These are phyloP conservation scores for Pterostichus madidus DNA, from an alignment of 2,888 invertebrate species.

Conservation along the genomic window DNA sequence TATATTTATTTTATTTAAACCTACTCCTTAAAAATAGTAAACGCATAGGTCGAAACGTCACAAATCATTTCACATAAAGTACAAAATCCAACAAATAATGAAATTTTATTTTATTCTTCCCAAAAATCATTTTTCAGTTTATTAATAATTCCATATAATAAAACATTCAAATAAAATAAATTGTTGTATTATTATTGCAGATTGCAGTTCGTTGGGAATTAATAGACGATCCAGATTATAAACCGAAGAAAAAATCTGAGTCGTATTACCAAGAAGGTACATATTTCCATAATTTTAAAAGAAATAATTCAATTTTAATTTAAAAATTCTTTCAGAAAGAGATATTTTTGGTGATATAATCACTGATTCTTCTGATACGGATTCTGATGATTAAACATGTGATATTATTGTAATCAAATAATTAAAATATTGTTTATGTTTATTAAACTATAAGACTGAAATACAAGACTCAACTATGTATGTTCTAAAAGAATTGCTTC, in stretches of 20 bases:
- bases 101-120: no score
- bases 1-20: no score
- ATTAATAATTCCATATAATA: no score
- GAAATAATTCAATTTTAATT: neutral
- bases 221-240: conserved; percentile 40
- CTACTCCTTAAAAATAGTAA: no score
- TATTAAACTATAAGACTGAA: neutral
- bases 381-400: conserved; percentile 37
- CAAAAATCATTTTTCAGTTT: no score
- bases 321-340: neutral
- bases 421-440: neutral
- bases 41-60: no score
- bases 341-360: conserved; percentile 41
- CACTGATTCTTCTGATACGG: neutral
- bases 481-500: conserved; percentile 1
- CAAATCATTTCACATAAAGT: no score
- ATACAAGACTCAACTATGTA: neutral
- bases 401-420: neutral
- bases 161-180: conserved; percentile 17
- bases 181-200: conserved; percentile 43
- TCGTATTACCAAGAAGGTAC: conserved; percentile 49
- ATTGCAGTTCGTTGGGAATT: conserved; percentile 56
- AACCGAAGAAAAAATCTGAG: neutral
- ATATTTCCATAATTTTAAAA: conserved; percentile 13
- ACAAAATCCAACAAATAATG: no score